phyloP scores from a whole-genome alignment of 53 echinoderm and acorn worm genomes.

The Zoroaster sp. region DNA sequence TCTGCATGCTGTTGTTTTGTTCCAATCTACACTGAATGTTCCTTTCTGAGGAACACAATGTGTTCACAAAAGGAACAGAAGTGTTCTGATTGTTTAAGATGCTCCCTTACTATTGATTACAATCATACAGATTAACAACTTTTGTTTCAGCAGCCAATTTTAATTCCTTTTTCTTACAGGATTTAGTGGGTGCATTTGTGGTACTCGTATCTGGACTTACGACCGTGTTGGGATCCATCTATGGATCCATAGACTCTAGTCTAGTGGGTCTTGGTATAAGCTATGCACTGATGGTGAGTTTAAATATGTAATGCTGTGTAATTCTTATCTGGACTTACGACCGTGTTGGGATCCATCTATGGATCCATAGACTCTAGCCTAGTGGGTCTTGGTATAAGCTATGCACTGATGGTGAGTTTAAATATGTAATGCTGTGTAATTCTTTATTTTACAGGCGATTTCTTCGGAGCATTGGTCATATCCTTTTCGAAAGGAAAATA shows the following conservation, averaged over 20 bases:
- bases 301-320: too few species aligned
- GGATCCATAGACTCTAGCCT: constrained; percentile 25
- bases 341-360: constrained; percentile 26
- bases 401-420: constrained; percentile 46
- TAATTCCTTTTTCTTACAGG: neutral
- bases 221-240: constrained; percentile 22
- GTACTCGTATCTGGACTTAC: constrained; percentile 28
- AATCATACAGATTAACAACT: neutral
- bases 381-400: constrained; percentile 56
- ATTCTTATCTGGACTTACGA: constrained; percentile 14
- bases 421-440: too few species aligned
- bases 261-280: constrained; percentile 55
- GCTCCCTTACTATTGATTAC: too few species aligned
- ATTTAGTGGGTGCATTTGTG: constrained; percentile 8
- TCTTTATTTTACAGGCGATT: too few species aligned
- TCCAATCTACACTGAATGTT: too few species aligned
- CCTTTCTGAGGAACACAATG: too few species aligned
- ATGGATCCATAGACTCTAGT: constrained; percentile 21
- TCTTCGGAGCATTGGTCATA: too few species aligned
- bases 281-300: constrained; percentile 46
- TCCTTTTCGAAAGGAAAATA: too few species aligned
- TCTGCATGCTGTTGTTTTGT: too few species aligned
- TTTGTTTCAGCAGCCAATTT: neutral
- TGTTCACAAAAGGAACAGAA: too few species aligned
- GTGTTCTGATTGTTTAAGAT: too few species aligned